Evolutionary conservation across 2,888 invertebrate genomes (phyloP), one percentile per base, ranked within the genome.

Genomic region (Lasioglossum leucozonium): DNA sequence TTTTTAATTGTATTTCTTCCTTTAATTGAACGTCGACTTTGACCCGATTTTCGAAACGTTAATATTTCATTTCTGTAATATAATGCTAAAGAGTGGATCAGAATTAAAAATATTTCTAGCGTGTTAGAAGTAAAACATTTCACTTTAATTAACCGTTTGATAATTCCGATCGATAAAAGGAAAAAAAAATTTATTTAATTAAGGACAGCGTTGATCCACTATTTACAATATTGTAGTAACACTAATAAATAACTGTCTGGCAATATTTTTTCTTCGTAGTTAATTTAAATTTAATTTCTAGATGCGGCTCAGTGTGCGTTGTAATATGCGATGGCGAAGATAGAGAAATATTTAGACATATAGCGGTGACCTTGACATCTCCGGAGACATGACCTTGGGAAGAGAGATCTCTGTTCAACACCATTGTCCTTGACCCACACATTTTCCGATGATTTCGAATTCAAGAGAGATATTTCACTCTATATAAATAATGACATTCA

Each of bases 341-440:
- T 13, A 42, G 71, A 71, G 71, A 42, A 71, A 30, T 71, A 71
- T 71, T 42, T 72, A 22, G 44, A 44, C 22, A 44, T 30, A 72
- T 18, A 30, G 26, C 10, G 44, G 30, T 30, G 72, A 30, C 72
- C 72, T 72, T 72, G 72, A 72, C 44, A 44, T 30, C 44, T 72
- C 30, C 26, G 30, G 4, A 72, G 30, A 44, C 30, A 72, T 44
- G 72, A 72, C 30, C 44, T 72, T 72, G 44, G 4, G 1, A 51
- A 5, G 26, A 30, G 30, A 72, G 51, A 51, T 47, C 34, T 51
- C 47, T 72, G 47, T 51, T 72, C 72, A 72, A 47, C 44, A 72
- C 44, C 72, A 22, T 30, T 42, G 44, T 72, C 72, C 72, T 72
- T 72, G 72, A 72, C 72, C 72, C 34, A 72, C 72, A 72, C 72